A percentile compares a stretch with the other conserved stretches of the same genome.
Conservation (phyloP, 2,797 vertebrate genomes). For the Coilia nasus region DNA sequence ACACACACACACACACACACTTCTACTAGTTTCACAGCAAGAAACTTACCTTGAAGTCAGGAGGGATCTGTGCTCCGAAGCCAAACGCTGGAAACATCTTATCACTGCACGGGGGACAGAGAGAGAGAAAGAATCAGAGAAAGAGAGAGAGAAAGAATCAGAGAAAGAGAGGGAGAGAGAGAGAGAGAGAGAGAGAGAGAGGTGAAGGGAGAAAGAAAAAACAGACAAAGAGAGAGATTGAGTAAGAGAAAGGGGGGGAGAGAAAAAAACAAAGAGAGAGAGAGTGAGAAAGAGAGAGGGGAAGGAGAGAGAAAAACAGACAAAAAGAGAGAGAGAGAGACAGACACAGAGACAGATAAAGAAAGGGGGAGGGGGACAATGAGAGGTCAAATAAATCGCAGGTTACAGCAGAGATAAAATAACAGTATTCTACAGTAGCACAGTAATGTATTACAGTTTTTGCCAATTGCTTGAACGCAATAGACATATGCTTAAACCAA, state of each 20-base stretch:
- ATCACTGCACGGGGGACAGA: conserved; percentile 77
- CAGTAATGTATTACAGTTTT: too few species aligned
- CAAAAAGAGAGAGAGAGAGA: too few species aligned
- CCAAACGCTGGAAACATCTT: conserved; percentile 99
- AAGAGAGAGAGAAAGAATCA: background rate
- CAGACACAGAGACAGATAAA: too few species aligned
- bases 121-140: conserved; percentile 28
- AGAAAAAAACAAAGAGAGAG: background rate
- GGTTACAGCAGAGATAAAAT: too few species aligned
- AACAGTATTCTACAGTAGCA: too few species aligned
- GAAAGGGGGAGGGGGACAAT: too few species aligned
- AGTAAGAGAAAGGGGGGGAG: background rate
- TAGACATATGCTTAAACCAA: too few species aligned
- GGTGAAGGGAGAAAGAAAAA: conserved; percentile 7
- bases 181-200: conserved; percentile 15
- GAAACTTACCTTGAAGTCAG: conserved; percentile 89
- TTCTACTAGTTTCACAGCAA: too few species aligned
- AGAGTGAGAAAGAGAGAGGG: background rate
- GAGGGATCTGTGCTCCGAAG: conserved; percentile 97
- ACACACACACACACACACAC: too few species aligned
- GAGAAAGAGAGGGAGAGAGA: background rate
- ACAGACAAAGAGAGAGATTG: background rate
- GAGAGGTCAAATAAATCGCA: too few species aligned
- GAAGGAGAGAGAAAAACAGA: too few species aligned
- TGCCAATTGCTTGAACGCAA: too few species aligned